These are phyloP conservation scores for Gallinago media DNA, from an alignment of 2,113 vertebrate species.

Conservation along the genomic window DNA sequence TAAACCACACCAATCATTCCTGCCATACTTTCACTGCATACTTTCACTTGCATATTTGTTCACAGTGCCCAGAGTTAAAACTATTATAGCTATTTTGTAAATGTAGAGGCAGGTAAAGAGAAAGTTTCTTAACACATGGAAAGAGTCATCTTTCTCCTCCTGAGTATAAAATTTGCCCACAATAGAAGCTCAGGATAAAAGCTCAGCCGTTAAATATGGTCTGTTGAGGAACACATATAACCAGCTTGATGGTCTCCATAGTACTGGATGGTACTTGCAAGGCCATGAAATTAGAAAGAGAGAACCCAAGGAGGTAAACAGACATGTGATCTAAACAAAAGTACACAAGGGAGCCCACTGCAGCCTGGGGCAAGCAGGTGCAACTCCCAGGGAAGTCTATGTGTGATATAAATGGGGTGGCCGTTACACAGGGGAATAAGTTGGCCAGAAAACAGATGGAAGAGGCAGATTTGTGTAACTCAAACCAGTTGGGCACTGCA, in stretches of 20 bases:
- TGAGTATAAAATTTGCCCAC: neutral
- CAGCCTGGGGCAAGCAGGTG: neutral
- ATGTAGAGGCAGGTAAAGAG: neutral
- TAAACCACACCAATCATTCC: neutral
- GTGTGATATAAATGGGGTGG: neutral
- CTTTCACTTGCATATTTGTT: neutral
- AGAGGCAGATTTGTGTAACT: neutral
- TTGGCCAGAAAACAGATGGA: neutral
- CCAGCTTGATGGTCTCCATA: neutral
- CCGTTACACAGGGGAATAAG: neutral
- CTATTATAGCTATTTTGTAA: neutral
- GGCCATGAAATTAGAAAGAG: neutral
- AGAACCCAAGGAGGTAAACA: neutral
- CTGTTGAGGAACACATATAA: neutral
- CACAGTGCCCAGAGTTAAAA: neutral
- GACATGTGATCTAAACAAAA: neutral
- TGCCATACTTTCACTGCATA: neutral
- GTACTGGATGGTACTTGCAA: neutral
- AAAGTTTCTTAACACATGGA: neutral
- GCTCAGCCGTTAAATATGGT: neutral
- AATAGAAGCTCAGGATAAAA: neutral
- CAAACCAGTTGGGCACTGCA: neutral
- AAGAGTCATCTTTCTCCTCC: neutral
- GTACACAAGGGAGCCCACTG: neutral
- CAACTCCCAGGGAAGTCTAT: neutral